Base-by-base conservation (phyloP, 2,797 vertebrate genomes). In the Gephyroberyx darwinii region DNA sequence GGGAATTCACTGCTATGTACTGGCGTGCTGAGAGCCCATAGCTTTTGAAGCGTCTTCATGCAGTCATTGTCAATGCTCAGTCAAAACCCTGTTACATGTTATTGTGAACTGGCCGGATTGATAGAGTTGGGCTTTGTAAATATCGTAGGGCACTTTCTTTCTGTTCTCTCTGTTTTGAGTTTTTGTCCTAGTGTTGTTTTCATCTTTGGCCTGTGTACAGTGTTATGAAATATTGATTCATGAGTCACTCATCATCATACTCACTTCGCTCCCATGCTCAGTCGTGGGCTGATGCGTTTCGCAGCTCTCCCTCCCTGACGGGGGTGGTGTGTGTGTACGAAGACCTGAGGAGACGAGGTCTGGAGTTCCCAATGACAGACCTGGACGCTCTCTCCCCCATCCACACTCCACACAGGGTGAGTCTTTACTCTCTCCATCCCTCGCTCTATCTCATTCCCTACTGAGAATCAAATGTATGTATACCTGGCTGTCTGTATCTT, bases 311-410 rank as follows among this genome's bases (percentile, higher is more conserved):
- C 0, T 95, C 98, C 63, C 87, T 99, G 71, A 92, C 92, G 0
- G 98, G 98, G 0, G 98, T 99, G 0, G 96, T 99, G 0, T 73
- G 92, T 2, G 96, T 99, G 2, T 99, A 99, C 5, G 98, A 99
- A 71, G 97, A 99, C 85, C 86, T 99, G 75, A 95, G 93, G 82
- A 94, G 92, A 71, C 96, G 98, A 63, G 98, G 98, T 20, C 90
- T 99, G 86, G 97, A 99, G 91, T 99, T 99, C 85, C 98, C 98
- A 69, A 99, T 99, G 98, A 99, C 98, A 0, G 96, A 99, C 84
- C 91, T 99, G 81, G 98, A 99, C 51, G 95, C 96, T 78, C 91
- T 99, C 54, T 98, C 98, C 0, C 98, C 98, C 75, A 99, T 99
- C 76, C 95, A 99, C 92, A 99, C 98, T 0, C 98, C 98, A 1